These are phyloP conservation scores for Lordiphosa andalusiaca DNA, from an alignment of 2,888 invertebrate species.

Conservation along the genomic window DNA sequence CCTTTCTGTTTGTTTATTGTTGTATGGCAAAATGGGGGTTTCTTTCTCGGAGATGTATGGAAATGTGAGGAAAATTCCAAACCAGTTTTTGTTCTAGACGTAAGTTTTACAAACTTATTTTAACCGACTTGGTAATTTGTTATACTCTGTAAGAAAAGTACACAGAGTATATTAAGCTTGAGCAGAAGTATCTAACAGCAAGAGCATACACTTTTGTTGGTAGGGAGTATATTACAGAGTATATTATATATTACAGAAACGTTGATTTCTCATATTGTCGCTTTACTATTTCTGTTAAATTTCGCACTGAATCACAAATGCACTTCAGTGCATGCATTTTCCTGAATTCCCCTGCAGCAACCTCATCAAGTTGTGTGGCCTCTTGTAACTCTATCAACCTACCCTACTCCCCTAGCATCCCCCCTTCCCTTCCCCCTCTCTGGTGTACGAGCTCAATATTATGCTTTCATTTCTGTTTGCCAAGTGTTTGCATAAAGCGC, in stretches of 20 bases:
- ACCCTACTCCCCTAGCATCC: neutral
- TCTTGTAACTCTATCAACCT: conserved; percentile 22
- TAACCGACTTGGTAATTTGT: neutral
- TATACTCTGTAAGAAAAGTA: too few relatives aligned
- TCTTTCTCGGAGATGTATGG: neutral
- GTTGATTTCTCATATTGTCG: too few relatives aligned
- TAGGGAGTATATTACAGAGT: too few relatives aligned
- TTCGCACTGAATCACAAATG: neutral
- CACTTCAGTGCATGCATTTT: neutral
- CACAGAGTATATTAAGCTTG: too few relatives aligned
- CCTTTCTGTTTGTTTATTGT: conserved; percentile 13
- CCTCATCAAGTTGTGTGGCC: conserved; percentile 12
- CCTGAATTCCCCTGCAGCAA: conserved; percentile 1
- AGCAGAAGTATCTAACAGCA: too few relatives aligned
- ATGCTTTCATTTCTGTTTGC: conserved; percentile 70
- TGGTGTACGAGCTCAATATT: conserved; percentile 49
- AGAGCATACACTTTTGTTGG: too few relatives aligned
- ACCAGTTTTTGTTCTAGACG: neutral
- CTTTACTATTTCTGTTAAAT: too few relatives aligned
- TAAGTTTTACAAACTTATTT: neutral
- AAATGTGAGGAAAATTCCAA: too few relatives aligned
- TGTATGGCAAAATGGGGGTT: conserved; percentile 13
- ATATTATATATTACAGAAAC: too few relatives aligned
- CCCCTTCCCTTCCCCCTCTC: neutral
- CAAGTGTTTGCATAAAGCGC: conserved; percentile 69